Evolutionary conservation across 2,113 vertebrate species (phyloP).

Genomic region (Semicossyphus pulcher): DNA sequence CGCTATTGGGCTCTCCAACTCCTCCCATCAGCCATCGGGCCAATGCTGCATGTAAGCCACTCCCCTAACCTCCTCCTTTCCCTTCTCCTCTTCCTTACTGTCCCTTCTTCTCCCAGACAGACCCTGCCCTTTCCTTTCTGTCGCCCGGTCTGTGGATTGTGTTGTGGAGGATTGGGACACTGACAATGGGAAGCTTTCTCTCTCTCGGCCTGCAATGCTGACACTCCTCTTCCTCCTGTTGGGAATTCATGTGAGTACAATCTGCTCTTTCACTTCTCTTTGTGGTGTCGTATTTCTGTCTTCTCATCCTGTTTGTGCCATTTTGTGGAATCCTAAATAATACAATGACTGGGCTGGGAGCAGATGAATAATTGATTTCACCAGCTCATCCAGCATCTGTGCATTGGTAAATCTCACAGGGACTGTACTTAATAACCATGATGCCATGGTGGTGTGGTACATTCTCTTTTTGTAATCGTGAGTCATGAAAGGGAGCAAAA

Average conservation of each 20-base stretch:
- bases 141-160: conserved; percentile 57
- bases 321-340: conserved; percentile 36
- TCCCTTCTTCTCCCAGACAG: conserved; percentile 74
- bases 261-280: conserved; percentile 28
- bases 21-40: conserved; percentile 55
- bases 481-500: not conserved
- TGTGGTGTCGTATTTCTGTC: conserved; percentile 36
- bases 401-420: conserved; percentile 23
- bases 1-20: conserved; percentile 63
- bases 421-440: not conserved
- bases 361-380: conserved; percentile 76
- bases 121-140: conserved; percentile 78
- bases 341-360: conserved; percentile 38
- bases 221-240: conserved; percentile 58
- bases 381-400: conserved; percentile 54
- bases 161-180: conserved; percentile 51
- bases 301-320: conserved; percentile 46
- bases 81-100: conserved; percentile 63
- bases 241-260: conserved; percentile 80
- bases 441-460: not conserved
- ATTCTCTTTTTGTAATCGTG: not conserved
- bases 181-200: conserved; percentile 69
- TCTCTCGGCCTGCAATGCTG: conserved; percentile 63
- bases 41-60: conserved; percentile 64
- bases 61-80: conserved; percentile 60